phyloP scores from a whole-genome alignment of 2,113 vertebrate species.

The Tragelaphus buxtoni region DNA sequence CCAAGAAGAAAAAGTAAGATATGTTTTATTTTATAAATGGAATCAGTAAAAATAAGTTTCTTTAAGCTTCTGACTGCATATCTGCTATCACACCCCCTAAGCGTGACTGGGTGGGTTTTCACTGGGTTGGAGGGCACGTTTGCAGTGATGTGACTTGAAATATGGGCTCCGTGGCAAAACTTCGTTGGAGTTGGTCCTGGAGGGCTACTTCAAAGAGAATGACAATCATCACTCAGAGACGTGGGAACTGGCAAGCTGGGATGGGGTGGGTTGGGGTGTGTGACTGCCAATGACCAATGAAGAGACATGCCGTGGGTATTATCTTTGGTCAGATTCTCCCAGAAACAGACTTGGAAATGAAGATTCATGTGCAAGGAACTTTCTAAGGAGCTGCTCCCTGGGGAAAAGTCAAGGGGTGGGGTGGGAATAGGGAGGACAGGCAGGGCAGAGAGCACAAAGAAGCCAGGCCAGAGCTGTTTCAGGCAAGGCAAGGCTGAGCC shows the following conservation, averaged over 20 bases:
- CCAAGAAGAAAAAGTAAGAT: constrained; percentile 35
- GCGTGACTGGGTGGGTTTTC: not conserved
- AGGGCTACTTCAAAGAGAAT: not conserved
- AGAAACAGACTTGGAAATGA: not conserved
- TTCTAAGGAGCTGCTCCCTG: not conserved
- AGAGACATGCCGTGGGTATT: not conserved
- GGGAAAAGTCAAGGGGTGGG: not conserved
- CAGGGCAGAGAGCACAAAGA: not conserved
- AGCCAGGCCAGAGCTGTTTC: not conserved
- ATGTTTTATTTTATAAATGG: not conserved
- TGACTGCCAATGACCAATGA: not conserved
- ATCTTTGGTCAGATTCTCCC: not conserved
- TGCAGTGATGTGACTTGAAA: not conserved
- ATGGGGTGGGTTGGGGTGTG: rapidly evolving
- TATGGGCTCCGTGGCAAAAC: not conserved
- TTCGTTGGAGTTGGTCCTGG: not conserved
- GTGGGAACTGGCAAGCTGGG: not conserved
- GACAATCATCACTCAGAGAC: not conserved
- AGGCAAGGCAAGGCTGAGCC: not conserved
- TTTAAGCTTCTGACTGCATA: not conserved
- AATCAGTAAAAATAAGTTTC: not conserved
- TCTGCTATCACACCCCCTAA: not conserved
- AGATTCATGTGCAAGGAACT: not conserved
- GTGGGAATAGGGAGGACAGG: too few species aligned
- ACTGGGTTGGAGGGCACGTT: not conserved